These are phyloP conservation scores for Caracal caracal DNA, from an alignment of 2,113 vertebrate species.

Conservation along the genomic window DNA sequence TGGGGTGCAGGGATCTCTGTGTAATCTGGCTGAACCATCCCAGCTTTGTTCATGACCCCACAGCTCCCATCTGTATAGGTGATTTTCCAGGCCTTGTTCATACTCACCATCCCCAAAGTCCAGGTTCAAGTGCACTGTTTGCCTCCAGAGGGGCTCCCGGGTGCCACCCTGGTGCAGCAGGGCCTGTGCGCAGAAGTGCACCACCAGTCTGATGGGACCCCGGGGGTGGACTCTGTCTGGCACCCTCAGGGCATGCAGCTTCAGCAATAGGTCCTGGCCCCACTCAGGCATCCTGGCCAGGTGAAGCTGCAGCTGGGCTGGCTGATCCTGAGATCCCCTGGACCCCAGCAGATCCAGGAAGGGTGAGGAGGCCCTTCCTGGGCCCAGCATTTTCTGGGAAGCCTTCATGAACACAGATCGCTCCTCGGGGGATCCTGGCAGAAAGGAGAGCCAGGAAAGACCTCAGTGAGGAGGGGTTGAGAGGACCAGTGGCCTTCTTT, in stretches of 20 bases:
- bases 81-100: not conserved
- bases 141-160: constrained; percentile 78
- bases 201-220: constrained; percentile 40
- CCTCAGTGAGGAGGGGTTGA: not conserved
- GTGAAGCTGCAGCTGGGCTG: constrained; percentile 60
- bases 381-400: constrained; percentile 38
- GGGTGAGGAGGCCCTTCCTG: not conserved
- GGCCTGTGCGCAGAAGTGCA: constrained; percentile 74
- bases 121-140: constrained; percentile 65
- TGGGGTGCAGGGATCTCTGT: not conserved
- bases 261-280: constrained; percentile 79
- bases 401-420: constrained; percentile 79
- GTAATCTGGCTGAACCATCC: not conserved
- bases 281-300: constrained; percentile 64
- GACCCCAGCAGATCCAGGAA: constrained; percentile 62
- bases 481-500: not conserved
- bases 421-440: constrained; percentile 79
- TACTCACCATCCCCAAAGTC: constrained; percentile 76
- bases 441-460: not conserved
- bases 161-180: constrained; percentile 72
- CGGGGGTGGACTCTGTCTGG: not conserved
- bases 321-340: not conserved
- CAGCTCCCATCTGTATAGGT: not conserved
- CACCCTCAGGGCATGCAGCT: constrained; percentile 46
- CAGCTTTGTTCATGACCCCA: not conserved